Conservation (phyloP, 1,140 invertebrate genomes). For the Saccostrea cuccullata region DNA sequence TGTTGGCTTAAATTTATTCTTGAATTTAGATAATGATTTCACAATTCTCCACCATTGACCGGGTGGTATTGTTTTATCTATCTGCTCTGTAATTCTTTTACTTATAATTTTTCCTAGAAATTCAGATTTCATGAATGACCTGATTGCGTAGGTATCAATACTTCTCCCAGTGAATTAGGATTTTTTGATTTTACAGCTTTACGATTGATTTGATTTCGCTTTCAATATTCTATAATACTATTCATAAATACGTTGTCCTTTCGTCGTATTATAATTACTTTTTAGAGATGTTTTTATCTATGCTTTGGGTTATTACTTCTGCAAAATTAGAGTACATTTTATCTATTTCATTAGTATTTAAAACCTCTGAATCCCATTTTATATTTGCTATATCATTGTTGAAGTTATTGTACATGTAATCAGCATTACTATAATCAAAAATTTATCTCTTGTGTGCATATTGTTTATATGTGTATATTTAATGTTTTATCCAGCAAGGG, state of each 20-base stretch:
- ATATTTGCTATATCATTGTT: neutral
- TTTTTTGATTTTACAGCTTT: neutral
- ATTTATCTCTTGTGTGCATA: neutral
- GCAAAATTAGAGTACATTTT: neutral
- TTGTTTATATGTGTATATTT: neutral
- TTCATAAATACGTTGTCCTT: neutral
- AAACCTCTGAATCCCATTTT: neutral
- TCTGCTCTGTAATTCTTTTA: neutral
- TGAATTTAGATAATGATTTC: neutral
- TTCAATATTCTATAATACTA: neutral
- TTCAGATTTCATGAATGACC: neutral
- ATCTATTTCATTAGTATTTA: neutral
- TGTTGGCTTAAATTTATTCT: neutral
- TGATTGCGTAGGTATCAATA: neutral
- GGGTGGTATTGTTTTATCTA: neutral
- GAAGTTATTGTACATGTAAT: neutral
- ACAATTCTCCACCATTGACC: neutral
- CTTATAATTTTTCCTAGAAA: neutral
- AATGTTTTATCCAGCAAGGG: neutral
- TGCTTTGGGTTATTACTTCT: neutral
- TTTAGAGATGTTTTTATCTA: neutral
- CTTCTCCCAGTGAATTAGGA: neutral
- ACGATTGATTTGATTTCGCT: neutral
- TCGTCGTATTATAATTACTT: neutral
- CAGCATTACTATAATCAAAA: neutral